Conservation (phyloP, 2,888 invertebrate species). For the Eulithis prunata region DNA sequence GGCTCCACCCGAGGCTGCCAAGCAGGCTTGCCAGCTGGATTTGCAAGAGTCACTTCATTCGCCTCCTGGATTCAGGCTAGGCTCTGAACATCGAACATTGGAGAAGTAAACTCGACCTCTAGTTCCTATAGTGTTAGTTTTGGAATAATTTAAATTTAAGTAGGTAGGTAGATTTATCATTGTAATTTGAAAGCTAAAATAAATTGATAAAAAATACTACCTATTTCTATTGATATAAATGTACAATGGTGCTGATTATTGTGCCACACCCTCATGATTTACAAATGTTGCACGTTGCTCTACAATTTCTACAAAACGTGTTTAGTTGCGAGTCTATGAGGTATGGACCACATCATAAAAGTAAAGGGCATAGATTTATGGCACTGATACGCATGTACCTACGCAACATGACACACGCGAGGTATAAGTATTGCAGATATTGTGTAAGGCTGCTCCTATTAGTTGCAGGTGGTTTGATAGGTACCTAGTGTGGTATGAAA, state of each 20-base stretch:
- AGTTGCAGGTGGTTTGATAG: conserved; percentile 1
- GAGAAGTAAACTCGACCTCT: conserved; percentile 15
- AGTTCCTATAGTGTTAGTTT: conserved; percentile 3
- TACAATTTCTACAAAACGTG: conserved; percentile 17
- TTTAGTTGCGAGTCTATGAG: conserved; percentile 12
- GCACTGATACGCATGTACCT: conserved; percentile 15
- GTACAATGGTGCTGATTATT: neutral
- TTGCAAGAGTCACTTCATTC: conserved; percentile 47
- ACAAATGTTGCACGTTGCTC: conserved; percentile 19
- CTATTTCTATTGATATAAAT: neutral
- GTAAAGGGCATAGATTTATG: conserved; percentile 23
- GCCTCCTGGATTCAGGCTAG: conserved; percentile 44
- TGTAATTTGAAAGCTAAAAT: neutral
- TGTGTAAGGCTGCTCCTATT: conserved; percentile 23
- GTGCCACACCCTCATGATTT: conserved; percentile 13
- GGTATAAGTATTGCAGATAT: neutral
- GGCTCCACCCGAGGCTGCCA: conserved; percentile 43
- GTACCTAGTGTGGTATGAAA: neutral
- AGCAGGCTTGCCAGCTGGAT: conserved; percentile 42
- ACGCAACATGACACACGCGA: conserved; percentile 7
- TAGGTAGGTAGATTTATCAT: neutral
- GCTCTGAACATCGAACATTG: conserved; percentile 22
- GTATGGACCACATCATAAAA: conserved; percentile 6
- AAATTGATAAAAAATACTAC: neutral
- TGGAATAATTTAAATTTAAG: neutral